These are phyloP conservation scores for Lophura nycthemera DNA, from an alignment of 2,113 vertebrate species.

Conservation along the genomic window DNA sequence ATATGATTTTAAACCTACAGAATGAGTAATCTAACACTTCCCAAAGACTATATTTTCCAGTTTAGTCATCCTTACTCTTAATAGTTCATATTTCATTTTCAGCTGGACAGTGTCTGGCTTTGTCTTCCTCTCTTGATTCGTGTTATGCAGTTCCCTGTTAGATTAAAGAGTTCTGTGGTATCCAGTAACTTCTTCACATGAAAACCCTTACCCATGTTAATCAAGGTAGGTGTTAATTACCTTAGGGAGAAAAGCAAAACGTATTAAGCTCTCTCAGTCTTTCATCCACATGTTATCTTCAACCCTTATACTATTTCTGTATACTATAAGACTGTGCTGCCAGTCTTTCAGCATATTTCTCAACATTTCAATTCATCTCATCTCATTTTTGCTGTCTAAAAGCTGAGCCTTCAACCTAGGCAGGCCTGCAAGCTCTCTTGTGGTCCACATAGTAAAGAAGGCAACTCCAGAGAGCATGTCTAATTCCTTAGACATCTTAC, in stretches of 20 bases:
- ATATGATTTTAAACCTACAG: not conserved
- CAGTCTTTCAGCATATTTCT: not conserved
- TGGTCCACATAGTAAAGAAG: not conserved
- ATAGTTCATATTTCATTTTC: slow-evolving; percentile 11
- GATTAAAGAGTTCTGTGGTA: not conserved
- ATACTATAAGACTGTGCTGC: not conserved
- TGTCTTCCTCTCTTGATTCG: not conserved
- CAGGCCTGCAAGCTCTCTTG: not conserved
- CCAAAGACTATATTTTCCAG: not conserved
- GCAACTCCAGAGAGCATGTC: not conserved
- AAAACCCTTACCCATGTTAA: not conserved
- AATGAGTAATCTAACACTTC: not conserved
- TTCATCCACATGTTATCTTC: not conserved
- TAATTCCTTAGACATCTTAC: not conserved
- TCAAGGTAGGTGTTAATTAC: not conserved
- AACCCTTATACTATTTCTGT: not conserved
- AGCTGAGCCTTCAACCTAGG: not conserved
- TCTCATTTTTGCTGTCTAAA: not conserved
- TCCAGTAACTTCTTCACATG: not conserved
- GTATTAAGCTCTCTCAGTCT: not conserved
- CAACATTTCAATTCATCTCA: not conserved
- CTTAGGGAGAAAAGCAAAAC: not conserved
- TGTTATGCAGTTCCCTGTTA: not conserved
- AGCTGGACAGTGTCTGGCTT: not conserved
- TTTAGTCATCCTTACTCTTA: slow-evolving; percentile 6